Base-by-base conservation (phyloP, 2,888 invertebrate species). In the Apodemia zela region DNA sequence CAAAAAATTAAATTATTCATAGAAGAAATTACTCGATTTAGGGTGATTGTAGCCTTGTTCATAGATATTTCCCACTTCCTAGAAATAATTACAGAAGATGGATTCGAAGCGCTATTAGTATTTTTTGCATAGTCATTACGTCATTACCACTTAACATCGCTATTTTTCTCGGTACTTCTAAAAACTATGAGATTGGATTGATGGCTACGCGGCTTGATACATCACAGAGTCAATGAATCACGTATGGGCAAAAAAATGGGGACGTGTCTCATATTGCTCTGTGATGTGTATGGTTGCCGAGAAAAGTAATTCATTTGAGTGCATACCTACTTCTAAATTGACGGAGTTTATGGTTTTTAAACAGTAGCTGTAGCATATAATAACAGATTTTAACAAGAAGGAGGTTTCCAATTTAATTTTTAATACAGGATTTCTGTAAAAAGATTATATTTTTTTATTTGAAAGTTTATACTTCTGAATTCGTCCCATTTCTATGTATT, bases 201-300 rank as follows among this genome's bases (percentile, higher is more conserved):
- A 54, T 13, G 54, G 54, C 18, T 18, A 13, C 54, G 25, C 25
- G 54, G 54, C 54, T 21, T 21, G 21, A 54, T 54, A 59, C 38
- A 51, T 42, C 42, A 42, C 42, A 42, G 42, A 62, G 60, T 54
- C 33, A 49, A 25, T 64, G 45, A 47, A 65, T 51, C 68, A 67
- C 68, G 68, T 67, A 61, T 47, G 45, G 49, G 54, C 63, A 66
- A 67, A 64, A 42, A 65, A 64, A 64, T 17, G 18, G 38, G 60
- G 61, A 68, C 68, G 68, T 68, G 67, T 65, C 67, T 67, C 58
- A 59, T 59, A 17, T 47, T 60, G 62, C 64, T 63, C 59, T 61
- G 63, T 59, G 58, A 17, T 8, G 45, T 45, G 45, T 45, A 45
- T 45, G 38, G 42, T n/a, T 15, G 42, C 5, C 42, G 42, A 42